Percentiles rank a stretch among this genome's conserved stretches.
Evolutionary conservation across 2,797 vertebrate genomes (phyloP).

Genomic region (Parauchenoglanis punctatus): DNA sequence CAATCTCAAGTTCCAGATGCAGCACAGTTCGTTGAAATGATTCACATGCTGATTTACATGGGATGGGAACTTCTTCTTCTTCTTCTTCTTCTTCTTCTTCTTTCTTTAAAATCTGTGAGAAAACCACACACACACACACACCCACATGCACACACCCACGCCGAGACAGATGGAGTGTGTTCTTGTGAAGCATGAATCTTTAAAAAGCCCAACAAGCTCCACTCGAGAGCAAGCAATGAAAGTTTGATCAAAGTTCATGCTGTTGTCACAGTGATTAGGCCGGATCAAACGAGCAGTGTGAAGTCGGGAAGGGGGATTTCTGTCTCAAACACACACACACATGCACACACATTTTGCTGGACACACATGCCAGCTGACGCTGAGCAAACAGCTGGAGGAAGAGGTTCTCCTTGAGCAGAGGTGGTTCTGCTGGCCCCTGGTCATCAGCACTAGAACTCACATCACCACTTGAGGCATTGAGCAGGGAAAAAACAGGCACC

Average conservation of each 20-base stretch:
- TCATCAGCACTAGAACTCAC: slow-evolving; percentile 46
- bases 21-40: slow-evolving; percentile 18
- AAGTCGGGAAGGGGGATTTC: slow-evolving; percentile 10
- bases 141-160: slow-evolving; percentile 1
- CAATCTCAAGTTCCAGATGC: slow-evolving; percentile 26
- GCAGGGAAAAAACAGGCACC: slow-evolving; percentile 24
- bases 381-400: slow-evolving; percentile 25
- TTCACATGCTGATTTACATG: slow-evolving; percentile 11
- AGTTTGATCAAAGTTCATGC: slow-evolving; percentile 73
- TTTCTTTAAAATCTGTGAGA: slow-evolving; percentile 11
- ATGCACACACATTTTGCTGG: neutral
- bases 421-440: slow-evolving; percentile 25
- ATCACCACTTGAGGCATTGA: slow-evolving; percentile 36
- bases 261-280: slow-evolving; percentile 73
- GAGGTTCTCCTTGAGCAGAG: neutral
- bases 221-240: slow-evolving; percentile 67
- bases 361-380: neutral
- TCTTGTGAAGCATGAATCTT: slow-evolving; percentile 44
- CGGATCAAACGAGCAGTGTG: slow-evolving; percentile 62
- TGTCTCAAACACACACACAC: neutral
- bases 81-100: neutral
- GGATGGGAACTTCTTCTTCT: neutral
- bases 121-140: slow-evolving; percentile 28
- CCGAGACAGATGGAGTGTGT: slow-evolving; percentile 48
- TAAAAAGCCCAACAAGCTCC: slow-evolving; percentile 46